Base-by-base conservation (phyloP, 2,797 vertebrate species). In the Threskiornis aethiopicus region DNA sequence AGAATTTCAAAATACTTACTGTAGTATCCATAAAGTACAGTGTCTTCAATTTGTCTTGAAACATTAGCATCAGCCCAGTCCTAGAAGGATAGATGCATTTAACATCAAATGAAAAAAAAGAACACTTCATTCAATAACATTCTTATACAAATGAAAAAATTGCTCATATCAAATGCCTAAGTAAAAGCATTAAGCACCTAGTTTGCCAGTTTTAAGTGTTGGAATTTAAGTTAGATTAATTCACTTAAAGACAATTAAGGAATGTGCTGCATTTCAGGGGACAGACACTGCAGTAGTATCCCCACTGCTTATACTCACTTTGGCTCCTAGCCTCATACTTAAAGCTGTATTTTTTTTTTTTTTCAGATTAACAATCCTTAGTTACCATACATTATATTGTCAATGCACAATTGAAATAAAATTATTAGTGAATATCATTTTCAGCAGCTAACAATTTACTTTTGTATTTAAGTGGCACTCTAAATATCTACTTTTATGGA, bases 11-110 rank as follows among this genome's bases (percentile, higher is more conserved):
- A 85, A 75, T 96, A 99, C 99, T 99, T 98, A 99, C 99, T 99
- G 97, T 99, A 99, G 97, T 99, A 99, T 84, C 99, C 99, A 95
- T 99, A 99, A 62, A 99, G 97, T 54, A 99, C 99, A 7, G 99
- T 99, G 95, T 99, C 98, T 98, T 99, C 99, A 95, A 99, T 99
- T 94, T 99, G 98, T 91, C 98, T 98, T 58, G 99, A 99, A 96
- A 98, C 98, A 96, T 99, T 99, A 97, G 97, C 98, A 97, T 98
- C 98, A 75, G 99, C 99, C 99, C 99, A 99, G 58, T 98, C 98
- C 99, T 99, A 97, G 55, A 95, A 84, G 69, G 64, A 91, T 1
- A 79, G 20, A 59, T 73, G 18, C 31, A 85, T 79, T 90, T 77
- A 80, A 52, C 39, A 81, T 4, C 4, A 78, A 72, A 51, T 13